Evolutionary conservation across 2,113 vertebrate species (phyloP), one percentile per base, ranked within the genome.

Genomic region (Sporophila hypoxantha): DNA sequence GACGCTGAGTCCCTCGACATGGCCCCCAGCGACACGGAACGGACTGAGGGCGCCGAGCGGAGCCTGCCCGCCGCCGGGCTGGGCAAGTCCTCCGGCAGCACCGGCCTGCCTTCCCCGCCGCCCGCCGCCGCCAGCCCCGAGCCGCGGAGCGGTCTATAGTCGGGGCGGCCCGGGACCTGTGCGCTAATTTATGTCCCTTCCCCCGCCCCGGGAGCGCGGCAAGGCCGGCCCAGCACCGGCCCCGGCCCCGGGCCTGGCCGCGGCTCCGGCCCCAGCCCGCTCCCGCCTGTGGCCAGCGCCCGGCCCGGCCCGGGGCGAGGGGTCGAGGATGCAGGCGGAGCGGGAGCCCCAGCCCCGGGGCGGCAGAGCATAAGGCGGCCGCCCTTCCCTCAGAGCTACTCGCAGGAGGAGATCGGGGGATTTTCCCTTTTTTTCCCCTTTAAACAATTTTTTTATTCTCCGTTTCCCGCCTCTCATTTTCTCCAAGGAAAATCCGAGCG

Each of bases 1-100:
- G 99, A 99, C 70, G 96, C 98, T 1, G 98, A 99, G 29, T 98
- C 98, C 19, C 97, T 99, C 88, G 98, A 99, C 65, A 95, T 97
- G 87, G 94, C 93, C 75, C 97, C 98, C 64, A 97, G 98, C 67
- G 98, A 98, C 80, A 95, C 96, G 74, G 98, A 99, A 96, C 65
- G 98, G 97, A 97, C 97, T 62, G 98, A 99, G 62, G 96, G 94
- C 22, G 84, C 96, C 25, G 98, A 98, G 87, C 89, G 97, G 92
- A 46, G 94, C 36, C 73, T 94, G 90, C 92, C 93, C 57, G 85
- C 85, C 18, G 92, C 97, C 52, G 97, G 98, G 57, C 97, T 98
- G 70, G 98, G 98, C 94, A 98, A 97, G 68, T 92, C 96, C 64
- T 96, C 97, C 2, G 88, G 95, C 39, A 94, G 91, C 70, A 93